A percentile compares a stretch with the other conserved stretches of the same genome.
These are phyloP conservation scores for Aphyosemion australe DNA, from an alignment of 2,113 vertebrate species.

Conservation along the genomic window DNA sequence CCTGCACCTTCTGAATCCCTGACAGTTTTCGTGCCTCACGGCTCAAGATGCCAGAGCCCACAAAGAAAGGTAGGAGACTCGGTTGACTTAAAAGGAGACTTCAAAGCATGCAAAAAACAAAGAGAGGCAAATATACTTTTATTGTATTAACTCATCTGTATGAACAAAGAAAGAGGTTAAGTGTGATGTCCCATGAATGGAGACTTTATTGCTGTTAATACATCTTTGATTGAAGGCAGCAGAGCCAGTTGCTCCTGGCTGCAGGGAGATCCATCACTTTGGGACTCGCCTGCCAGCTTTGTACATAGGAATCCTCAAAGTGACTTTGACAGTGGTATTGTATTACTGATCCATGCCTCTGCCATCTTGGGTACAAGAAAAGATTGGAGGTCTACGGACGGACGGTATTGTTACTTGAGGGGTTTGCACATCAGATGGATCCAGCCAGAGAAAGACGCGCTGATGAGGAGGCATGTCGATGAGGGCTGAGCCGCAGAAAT, in stretches of 20 bases:
- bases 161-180: neutral
- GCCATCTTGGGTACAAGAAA: slow-evolving; percentile 30
- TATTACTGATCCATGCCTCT: slow-evolving; percentile 61
- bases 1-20: slow-evolving; percentile 47
- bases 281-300: slow-evolving; percentile 25
- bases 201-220: neutral
- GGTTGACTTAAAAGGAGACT: neutral
- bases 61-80: slow-evolving; percentile 79
- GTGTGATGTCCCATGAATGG: neutral
- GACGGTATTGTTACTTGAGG: slow-evolving; percentile 43
- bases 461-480: slow-evolving; percentile 50
- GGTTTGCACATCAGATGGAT: slow-evolving; percentile 20
- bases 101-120: slow-evolving; percentile 13
- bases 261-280: slow-evolving; percentile 47
- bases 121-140: neutral
- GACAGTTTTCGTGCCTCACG: slow-evolving; percentile 55
- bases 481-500: slow-evolving; percentile 2
- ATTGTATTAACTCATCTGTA: neutral
- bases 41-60: slow-evolving; percentile 84
- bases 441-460: slow-evolving; percentile 25
- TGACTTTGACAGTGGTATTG: slow-evolving; percentile 70
- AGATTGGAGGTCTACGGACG: slow-evolving; percentile 51
- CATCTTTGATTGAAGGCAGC: slow-evolving; percentile 7
- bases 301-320: slow-evolving; percentile 62
- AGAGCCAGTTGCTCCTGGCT: slow-evolving; percentile 1